These are phyloP conservation scores for Cephus rjabovi DNA, from an alignment of 2,888 invertebrate species.

Conservation along the genomic window DNA sequence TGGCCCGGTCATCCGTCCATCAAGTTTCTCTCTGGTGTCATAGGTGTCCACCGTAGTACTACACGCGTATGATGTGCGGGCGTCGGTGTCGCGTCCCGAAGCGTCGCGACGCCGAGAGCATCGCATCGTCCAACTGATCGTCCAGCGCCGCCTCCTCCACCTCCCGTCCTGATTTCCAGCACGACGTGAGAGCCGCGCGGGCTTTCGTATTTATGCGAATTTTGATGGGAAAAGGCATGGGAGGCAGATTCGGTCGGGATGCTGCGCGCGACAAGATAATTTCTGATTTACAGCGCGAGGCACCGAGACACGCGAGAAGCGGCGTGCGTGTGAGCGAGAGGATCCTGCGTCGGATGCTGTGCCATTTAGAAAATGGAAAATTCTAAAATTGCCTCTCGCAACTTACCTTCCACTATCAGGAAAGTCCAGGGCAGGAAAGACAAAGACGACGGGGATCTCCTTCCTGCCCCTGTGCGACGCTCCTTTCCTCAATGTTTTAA, in stretches of 20 bases:
- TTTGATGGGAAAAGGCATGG: constrained; percentile 63
- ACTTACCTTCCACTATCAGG: constrained; percentile 16
- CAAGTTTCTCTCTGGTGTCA: constrained; percentile 41
- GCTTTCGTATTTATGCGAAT: constrained; percentile 58
- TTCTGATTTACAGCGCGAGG: constrained; percentile 62
- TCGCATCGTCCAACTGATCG: constrained; percentile 9
- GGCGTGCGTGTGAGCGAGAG: background rate
- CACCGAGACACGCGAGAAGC: too few species aligned
- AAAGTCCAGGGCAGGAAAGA: background rate
- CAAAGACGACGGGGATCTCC: too few species aligned
- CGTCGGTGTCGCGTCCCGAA: constrained; percentile 4
- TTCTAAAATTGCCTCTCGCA: constrained; percentile 25
- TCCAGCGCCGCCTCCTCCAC: constrained; percentile 13
- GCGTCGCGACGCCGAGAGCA: constrained; percentile 10
- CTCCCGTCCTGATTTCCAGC: background rate
- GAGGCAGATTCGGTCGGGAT: background rate
- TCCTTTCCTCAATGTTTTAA: constrained; percentile 49
- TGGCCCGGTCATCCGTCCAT: constrained; percentile 65
- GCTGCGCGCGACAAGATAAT: constrained; percentile 62
- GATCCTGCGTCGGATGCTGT: background rate
- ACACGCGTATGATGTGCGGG: background rate
- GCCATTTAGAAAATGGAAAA: constrained; percentile 53
- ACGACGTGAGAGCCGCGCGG: too few species aligned
- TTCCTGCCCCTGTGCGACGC: background rate
- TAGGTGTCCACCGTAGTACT: background rate